phyloP scores from a whole-genome alignment of 1,140 invertebrate genomes.

The Thaumatotibia leucotreta region DNA sequence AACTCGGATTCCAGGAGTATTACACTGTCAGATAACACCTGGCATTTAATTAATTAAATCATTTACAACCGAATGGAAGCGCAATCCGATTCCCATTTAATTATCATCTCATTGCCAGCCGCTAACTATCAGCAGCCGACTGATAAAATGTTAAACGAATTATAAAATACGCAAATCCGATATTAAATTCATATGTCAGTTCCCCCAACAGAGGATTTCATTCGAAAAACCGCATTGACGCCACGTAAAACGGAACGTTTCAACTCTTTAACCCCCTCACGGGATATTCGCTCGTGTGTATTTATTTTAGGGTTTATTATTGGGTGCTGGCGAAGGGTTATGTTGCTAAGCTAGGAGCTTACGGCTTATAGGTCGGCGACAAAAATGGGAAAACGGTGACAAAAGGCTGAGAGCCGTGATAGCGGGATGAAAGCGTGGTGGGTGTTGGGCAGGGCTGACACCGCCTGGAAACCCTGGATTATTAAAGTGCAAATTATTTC shows the following conservation, averaged over 20 bases:
- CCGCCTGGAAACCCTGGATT: background rate
- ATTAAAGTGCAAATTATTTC: too few species aligned
- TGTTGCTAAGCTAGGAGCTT: slow-evolving; percentile 18
- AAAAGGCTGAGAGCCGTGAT: slow-evolving; percentile 68
- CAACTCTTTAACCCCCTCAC: slow-evolving; percentile 12
- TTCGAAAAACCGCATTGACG: slow-evolving; percentile 67
- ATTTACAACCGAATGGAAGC: slow-evolving; percentile 1
- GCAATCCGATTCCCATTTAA: slow-evolving; percentile 9
- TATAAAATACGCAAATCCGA: slow-evolving; percentile 48
- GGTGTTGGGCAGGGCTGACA: slow-evolving; percentile 37
- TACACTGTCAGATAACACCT: background rate
- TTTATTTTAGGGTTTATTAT: slow-evolving; percentile 20
- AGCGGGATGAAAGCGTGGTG: slow-evolving; percentile 62
- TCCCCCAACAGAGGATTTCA: slow-evolving; percentile 58
- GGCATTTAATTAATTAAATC: background rate
- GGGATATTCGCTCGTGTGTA: background rate
- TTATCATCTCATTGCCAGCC: slow-evolving; percentile 14
- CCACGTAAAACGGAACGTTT: slow-evolving; percentile 13
- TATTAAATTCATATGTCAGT: slow-evolving; percentile 63
- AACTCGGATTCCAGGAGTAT: background rate
- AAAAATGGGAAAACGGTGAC: slow-evolving; percentile 72
- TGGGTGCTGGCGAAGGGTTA: slow-evolving; percentile 23
- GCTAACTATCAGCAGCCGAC: slow-evolving; percentile 16
- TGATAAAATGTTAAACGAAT: slow-evolving; percentile 36
- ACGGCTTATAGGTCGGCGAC: slow-evolving; percentile 38